Conservation (phyloP, 2,888 invertebrate genomes). For the Apocheima hispidaria region DNA sequence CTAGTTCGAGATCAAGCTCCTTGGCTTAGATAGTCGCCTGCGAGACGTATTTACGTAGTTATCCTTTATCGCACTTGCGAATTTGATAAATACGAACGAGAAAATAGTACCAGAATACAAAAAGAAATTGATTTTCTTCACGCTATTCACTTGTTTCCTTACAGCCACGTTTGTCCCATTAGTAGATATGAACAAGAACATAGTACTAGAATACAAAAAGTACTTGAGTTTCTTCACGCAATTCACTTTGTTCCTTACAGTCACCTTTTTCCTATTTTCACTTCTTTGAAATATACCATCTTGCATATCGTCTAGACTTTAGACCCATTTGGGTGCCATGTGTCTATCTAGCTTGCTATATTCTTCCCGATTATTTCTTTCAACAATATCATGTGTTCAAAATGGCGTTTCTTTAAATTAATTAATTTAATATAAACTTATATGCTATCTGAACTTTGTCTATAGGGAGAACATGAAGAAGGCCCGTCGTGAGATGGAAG, state of each 20-base stretch:
- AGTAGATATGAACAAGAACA: no score
- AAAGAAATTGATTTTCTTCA: background rate
- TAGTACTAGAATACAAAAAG: background rate
- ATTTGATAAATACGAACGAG: no score
- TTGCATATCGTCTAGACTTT: background rate
- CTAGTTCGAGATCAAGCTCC: background rate
- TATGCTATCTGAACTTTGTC: background rate
- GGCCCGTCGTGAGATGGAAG: conserved; percentile 94
- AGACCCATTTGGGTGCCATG: background rate
- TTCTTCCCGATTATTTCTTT: background rate
- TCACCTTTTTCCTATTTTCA: background rate
- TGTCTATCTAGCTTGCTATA: background rate
- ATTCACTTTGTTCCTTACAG: no score
- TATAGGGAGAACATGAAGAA: conserved; percentile 93
- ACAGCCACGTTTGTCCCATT: no score
- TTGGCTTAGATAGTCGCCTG: conserved; percentile 6
- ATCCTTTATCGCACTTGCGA: background rate
- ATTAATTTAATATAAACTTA: no score
- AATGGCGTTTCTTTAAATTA: background rate
- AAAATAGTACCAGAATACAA: background rate
- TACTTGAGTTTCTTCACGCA: background rate
- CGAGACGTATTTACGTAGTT: background rate
- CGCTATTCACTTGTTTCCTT: no score
- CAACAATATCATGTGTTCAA: background rate
- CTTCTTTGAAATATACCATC: background rate